Conservation (phyloP, 2,113 vertebrate genomes). For the Chascanopsetta lugubris region DNA sequence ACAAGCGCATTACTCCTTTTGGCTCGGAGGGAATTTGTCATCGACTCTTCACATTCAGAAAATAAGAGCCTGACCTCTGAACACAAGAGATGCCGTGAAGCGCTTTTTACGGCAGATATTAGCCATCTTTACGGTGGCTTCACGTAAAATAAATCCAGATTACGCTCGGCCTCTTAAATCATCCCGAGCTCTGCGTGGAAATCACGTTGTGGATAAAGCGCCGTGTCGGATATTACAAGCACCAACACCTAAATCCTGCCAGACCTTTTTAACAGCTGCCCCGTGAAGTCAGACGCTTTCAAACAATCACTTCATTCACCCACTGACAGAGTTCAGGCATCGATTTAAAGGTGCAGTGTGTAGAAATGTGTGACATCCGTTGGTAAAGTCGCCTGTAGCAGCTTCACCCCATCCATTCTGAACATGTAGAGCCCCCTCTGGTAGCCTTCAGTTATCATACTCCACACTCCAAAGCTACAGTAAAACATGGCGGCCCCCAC, state of each 20-base stretch:
- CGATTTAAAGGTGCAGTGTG: too few species aligned
- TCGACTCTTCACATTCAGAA: too few species aligned
- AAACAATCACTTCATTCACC: not conserved
- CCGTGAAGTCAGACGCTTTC: not conserved
- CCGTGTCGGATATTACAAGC: constrained; percentile 21
- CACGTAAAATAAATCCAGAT: constrained; percentile 60
- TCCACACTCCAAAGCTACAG: too few species aligned
- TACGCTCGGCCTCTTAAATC: constrained; percentile 48
- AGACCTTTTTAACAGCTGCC: not conserved
- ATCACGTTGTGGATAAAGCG: constrained; percentile 27
- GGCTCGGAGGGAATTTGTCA: too few species aligned
- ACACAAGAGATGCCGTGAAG: too few species aligned
- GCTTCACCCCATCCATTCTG: too few species aligned
- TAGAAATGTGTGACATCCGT: not conserved
- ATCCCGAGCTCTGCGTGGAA: constrained; percentile 10
- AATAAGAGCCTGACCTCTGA: too few species aligned
- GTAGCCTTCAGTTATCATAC: too few species aligned
- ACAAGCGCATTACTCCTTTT: too few species aligned
- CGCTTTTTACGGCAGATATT: constrained; percentile 38
- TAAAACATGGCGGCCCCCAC: too few species aligned
- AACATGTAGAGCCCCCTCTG: too few species aligned
- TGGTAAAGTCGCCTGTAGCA: not conserved
- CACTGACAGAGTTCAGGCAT: too few species aligned
- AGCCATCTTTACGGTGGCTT: constrained; percentile 35
- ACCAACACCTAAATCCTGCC: constrained; percentile 25